Evolutionary conservation across 2,888 invertebrate genomes (phyloP), one percentile per base, ranked within the genome.

Genomic region (Polylopha cassiicola): DNA sequence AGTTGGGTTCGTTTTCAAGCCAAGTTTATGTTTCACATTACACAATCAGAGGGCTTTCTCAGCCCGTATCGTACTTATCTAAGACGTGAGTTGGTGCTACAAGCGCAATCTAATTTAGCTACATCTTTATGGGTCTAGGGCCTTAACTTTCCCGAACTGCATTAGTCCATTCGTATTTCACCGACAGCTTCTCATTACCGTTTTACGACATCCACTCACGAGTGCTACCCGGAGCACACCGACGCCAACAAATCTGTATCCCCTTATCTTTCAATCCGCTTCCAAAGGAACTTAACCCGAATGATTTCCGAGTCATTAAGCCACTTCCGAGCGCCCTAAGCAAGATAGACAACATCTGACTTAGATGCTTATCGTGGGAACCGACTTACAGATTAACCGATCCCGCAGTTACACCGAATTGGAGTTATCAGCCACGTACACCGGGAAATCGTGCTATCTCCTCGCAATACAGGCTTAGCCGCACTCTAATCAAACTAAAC

Each of bases 261-360:
- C 65, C 73, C 74, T 81, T 81, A 84, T 84, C 84, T 80, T 73
- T 63, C 77, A 76, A 82, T 84, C 80, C 79, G 66, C 65, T 70
- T 68, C 70, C 70, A 62, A 63, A 64, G 73, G 65, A 75, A 77
- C 73, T 78, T 76, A 79, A 78, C 77, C 82, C 82, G 70, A 82
- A 82, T 84, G 77, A 84, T 81, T 84, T 84, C 82, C 84, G 70
- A 78, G 76, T 79, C 84, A 85, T 84, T 84, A 82, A 84, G 76
- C 71, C 65, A 69, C 73, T 76, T 73, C 72, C 64, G 62, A 64
- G 70, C 73, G 65, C 66, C 69, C 78, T 84, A 82, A 85, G 84
- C 76, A 77, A 84, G 84, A 84, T 73, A 82, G 81, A 84, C 84
- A 82, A 79, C 84, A 79, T 77, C 78, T 73, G 75, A 81, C 78